These are phyloP conservation scores for Plusia festucae DNA, from an alignment of 2,888 invertebrate species.

Conservation along the genomic window DNA sequence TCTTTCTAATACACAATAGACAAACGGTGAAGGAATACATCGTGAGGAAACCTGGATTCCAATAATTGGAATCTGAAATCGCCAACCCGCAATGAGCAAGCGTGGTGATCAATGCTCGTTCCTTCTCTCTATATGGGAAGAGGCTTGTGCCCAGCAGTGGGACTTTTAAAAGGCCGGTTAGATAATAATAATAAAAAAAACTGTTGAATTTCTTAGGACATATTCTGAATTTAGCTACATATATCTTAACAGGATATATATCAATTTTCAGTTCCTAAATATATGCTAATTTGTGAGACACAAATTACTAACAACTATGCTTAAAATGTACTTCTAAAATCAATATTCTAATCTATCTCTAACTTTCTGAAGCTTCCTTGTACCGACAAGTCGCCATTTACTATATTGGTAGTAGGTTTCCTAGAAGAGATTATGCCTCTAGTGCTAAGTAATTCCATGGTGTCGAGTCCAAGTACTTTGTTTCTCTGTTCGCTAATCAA, in stretches of 20 bases:
- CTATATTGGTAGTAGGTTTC: constrained; percentile 68
- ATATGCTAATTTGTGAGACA: constrained; percentile 23
- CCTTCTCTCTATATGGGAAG: too few relatives aligned
- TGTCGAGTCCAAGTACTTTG: constrained; percentile 89
- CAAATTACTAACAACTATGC: constrained; percentile 19
- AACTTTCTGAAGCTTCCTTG: constrained; percentile 92
- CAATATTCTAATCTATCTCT: constrained; percentile 89
- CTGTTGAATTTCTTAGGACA: not conserved
- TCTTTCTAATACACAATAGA: too few relatives aligned
- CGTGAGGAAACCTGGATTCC: too few relatives aligned
- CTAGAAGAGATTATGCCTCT: constrained; percentile 84
- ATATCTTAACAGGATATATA: not conserved
- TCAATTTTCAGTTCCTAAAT: constrained; percentile 42
- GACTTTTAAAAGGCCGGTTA: too few relatives aligned
- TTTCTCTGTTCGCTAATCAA: constrained; percentile 90
- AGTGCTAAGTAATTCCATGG: constrained; percentile 91
- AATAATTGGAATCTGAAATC: too few relatives aligned
- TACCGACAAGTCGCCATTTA: constrained; percentile 72
- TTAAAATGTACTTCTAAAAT: constrained; percentile 24
- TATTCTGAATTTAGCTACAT: not conserved
- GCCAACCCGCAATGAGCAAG: too few relatives aligned
- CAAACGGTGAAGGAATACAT: too few relatives aligned
- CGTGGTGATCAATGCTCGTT: too few relatives aligned
- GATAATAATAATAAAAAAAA: too few relatives aligned
- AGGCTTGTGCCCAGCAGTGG: too few relatives aligned